Percentiles rank a stretch among this genome's conserved stretches.
Conservation (phyloP, 2,113 vertebrate genomes). For the Panthera tigris region DNA sequence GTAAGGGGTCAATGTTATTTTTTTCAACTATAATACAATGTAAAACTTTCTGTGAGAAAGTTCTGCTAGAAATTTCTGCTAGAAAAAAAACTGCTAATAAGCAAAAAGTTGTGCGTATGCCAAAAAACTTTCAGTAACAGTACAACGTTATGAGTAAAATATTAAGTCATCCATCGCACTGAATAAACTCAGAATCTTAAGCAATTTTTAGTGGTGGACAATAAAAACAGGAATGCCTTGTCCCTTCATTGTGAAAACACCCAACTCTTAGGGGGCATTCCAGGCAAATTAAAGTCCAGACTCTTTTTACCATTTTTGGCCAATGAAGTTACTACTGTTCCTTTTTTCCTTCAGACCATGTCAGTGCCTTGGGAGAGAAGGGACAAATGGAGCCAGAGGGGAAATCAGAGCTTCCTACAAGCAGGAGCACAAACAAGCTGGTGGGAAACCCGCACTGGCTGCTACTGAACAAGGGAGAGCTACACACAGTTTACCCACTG, state of each 20-base stretch:
- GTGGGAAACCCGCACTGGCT: neutral
- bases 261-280: neutral
- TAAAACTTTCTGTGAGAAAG: neutral
- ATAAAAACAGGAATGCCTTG: slow-evolving; percentile 15
- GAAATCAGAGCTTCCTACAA: neutral
- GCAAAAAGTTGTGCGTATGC: neutral
- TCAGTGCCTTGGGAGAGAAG: neutral
- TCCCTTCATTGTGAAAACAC: neutral
- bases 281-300: neutral
- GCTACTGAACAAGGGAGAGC: neutral
- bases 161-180: neutral
- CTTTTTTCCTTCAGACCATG: neutral
- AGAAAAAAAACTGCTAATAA: neutral
- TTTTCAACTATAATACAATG: neutral
- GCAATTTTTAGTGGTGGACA: neutral
- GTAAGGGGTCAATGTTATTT: neutral
- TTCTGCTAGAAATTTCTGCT: neutral
- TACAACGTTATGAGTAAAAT: neutral
- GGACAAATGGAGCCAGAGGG: neutral
- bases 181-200: neutral
- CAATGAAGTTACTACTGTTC: neutral
- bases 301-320: neutral
- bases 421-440: neutral
- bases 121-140: neutral
- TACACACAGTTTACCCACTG: neutral